These are phyloP conservation scores for Caprella mutica DNA, from an alignment of 2,888 invertebrate genomes.

Conservation along the genomic window DNA sequence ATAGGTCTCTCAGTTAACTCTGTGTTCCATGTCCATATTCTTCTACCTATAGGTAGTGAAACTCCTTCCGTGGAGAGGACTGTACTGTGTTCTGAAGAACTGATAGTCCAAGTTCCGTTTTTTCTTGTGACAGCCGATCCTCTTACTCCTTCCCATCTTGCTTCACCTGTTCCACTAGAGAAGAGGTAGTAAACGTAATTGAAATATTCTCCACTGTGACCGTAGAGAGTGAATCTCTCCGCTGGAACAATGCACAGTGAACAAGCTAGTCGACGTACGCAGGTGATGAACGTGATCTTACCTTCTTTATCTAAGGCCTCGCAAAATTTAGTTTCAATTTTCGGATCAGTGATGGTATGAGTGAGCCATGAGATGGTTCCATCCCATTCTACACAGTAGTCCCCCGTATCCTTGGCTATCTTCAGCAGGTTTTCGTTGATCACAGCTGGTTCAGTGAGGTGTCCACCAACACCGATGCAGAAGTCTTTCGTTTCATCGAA, in stretches of 20 bases:
- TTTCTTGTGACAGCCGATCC: neutral
- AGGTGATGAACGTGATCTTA: neutral
- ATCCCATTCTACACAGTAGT: neutral
- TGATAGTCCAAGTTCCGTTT: constrained; percentile 1
- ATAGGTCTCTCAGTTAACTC: neutral
- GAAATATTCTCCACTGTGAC: constrained; percentile 5
- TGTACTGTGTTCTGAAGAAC: neutral
- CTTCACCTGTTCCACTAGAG: neutral
- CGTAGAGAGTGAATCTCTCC: constrained; percentile 11
- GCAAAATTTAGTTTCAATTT: neutral
- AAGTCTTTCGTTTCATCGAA: neutral
- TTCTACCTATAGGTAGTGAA: constrained; percentile 1
- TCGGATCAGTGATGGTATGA: neutral
- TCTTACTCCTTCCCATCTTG: constrained; percentile 1
- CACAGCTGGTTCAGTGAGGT: neutral
- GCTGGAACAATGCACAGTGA: constrained; percentile 1
- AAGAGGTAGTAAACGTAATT: constrained; percentile 10
- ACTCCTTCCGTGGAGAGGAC: neutral
- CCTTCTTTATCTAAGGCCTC: neutral
- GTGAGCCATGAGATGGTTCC: constrained; percentile 6
- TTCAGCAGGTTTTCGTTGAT: neutral
- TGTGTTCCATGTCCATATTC: neutral
- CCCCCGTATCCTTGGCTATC: neutral
- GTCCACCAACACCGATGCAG: neutral
- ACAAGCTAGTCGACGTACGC: neutral